phyloP scores from a whole-genome alignment of 2,888 invertebrate genomes.

The Dilophus febrilis region DNA sequence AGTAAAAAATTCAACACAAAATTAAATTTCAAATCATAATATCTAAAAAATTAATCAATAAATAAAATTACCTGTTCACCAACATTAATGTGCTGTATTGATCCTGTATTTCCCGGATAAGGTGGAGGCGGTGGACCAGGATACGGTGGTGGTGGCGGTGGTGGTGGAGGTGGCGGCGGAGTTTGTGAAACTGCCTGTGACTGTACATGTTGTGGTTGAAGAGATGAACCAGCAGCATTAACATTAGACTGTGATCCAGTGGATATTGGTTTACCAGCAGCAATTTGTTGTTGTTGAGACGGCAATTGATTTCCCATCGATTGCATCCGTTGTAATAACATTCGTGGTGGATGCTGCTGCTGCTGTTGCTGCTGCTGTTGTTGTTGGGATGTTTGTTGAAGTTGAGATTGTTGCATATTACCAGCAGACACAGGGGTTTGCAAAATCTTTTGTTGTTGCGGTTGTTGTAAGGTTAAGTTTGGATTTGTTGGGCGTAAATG shows the following conservation, averaged over 20 bases:
- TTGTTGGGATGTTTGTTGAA: too few species aligned
- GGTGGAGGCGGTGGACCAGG: slow-evolving; percentile 55
- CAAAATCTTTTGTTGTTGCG: slow-evolving; percentile 12
- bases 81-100: too few species aligned
- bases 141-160: slow-evolving; percentile 56
- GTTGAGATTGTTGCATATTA: too few species aligned
- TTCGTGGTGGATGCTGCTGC: not conserved
- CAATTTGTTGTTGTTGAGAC: not conserved
- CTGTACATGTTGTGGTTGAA: slow-evolving; percentile 17
- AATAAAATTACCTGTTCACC: too few species aligned
- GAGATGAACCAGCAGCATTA: slow-evolving; percentile 2
- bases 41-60: too few species aligned
- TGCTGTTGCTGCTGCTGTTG: not conserved
- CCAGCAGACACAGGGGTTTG: slow-evolving; percentile 17
- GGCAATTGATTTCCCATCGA: not conserved
- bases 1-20: too few species aligned
- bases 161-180: slow-evolving; percentile 30
- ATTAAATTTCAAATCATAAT: too few species aligned
- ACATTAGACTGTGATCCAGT: slow-evolving; percentile 5
- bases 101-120: slow-evolving; percentile 37
- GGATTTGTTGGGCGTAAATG: slow-evolving; percentile 8
- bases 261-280: not conserved
- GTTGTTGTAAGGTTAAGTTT: slow-evolving; percentile 4
- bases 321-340: slow-evolving; percentile 6
- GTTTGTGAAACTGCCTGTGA: slow-evolving; percentile 27